Conservation (phyloP, 2,888 invertebrate species). For the Idaea biselata region DNA sequence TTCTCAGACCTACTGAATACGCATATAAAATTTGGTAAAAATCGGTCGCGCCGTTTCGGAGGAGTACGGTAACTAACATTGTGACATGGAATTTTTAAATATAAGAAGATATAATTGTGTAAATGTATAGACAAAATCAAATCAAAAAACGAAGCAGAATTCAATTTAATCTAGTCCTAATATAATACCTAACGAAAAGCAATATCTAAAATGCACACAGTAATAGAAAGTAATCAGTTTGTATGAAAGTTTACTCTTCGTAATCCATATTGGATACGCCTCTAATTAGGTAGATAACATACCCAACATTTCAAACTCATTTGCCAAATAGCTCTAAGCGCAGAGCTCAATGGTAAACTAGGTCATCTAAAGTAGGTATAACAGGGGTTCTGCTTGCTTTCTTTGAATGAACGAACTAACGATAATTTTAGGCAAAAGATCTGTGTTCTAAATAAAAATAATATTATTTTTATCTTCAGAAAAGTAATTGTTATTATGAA, state of each 20-base stretch:
- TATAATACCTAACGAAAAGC: not conserved
- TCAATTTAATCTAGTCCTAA: not conserved
- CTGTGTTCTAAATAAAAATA: no score
- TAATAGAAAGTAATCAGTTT: not conserved
- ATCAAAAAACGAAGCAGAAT: not conserved
- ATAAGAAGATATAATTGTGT: no score
- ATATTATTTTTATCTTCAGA: no score
- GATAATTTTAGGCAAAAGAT: no score
- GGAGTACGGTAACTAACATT: no score
- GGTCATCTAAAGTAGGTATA: slow-evolving; percentile 14
- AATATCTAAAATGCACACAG: not conserved
- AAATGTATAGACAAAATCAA: not conserved
- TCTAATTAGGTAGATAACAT: slow-evolving; percentile 20
- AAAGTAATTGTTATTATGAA: no score
- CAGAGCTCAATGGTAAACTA: slow-evolving; percentile 12
- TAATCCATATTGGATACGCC: slow-evolving; percentile 12
- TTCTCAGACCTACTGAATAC: no score
- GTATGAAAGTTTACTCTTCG: not conserved
- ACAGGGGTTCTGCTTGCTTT: no score
- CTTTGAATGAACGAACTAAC: no score
- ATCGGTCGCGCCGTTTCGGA: no score
- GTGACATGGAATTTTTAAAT: no score
- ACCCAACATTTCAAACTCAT: slow-evolving; percentile 21
- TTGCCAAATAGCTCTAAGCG: slow-evolving; percentile 21
- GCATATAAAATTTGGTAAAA: no score